Evolutionary conservation across 2,113 vertebrate species (phyloP).

Genomic region (Pterocles burchelli): DNA sequence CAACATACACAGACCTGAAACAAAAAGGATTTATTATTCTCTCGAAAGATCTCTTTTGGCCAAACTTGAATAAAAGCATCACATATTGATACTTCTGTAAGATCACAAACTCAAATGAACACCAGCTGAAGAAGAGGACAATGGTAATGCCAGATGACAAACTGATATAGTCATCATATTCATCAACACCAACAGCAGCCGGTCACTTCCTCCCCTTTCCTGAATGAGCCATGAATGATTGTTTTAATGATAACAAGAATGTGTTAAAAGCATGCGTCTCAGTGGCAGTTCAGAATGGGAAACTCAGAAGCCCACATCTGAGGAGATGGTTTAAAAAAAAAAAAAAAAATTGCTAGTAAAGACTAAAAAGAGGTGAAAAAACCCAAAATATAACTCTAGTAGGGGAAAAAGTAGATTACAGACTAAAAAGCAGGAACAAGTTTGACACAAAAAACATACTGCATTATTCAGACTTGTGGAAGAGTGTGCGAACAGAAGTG

Average conservation of each 20-base stretch:
- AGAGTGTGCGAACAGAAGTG: slow-evolving; percentile 15
- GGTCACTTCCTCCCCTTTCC: background rate
- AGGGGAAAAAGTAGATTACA: background rate
- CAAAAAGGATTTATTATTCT: background rate
- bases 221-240: background rate
- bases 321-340: background rate
- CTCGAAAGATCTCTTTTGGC: background rate
- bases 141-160: slow-evolving; percentile 11
- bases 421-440: background rate
- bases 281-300: background rate
- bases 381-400: background rate
- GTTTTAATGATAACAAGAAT: background rate
- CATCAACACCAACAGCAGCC: slow-evolving; percentile 4
- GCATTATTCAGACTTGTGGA: slow-evolving; percentile 17
- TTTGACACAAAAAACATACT: background rate
- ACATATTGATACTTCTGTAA: background rate
- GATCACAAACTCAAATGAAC: slow-evolving; percentile 6
- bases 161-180: background rate
- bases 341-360: background rate
- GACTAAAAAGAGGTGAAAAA: background rate
- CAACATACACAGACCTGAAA: background rate
- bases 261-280: background rate
- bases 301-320: background rate
- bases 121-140: slow-evolving; percentile 14
- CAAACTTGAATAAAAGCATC: background rate